Percentiles rank a stretch among this genome's conserved stretches.
phyloP scores from a whole-genome alignment of 2,888 invertebrate genomes.

The Keiferia lycopersicella region DNA sequence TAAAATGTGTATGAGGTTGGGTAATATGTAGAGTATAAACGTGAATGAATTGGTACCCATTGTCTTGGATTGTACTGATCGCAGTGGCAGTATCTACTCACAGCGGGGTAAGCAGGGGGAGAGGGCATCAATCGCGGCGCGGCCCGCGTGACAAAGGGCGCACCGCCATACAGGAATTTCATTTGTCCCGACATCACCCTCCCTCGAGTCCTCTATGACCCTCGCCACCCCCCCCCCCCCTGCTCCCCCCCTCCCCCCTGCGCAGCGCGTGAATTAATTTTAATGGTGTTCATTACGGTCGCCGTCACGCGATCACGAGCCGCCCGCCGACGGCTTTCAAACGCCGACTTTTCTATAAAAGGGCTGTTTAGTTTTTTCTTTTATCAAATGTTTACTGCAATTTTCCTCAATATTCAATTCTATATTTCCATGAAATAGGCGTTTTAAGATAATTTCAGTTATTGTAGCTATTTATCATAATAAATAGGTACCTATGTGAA shows the following conservation, averaged over 20 bases:
- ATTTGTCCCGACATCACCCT: slow-evolving; percentile 49
- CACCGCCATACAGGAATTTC: slow-evolving; percentile 56
- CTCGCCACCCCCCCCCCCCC: slow-evolving; percentile 28
- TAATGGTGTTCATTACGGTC: slow-evolving; percentile 73
- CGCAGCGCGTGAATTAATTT: slow-evolving; percentile 71
- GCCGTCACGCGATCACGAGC: slow-evolving; percentile 27
- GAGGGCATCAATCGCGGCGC: slow-evolving; percentile 15
- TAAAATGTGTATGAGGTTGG: no score
- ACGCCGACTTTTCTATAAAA: neutral
- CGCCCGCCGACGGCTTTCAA: slow-evolving; percentile 12
- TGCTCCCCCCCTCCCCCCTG: slow-evolving; percentile 33
- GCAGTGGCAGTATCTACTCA: neutral
- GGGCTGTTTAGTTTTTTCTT: neutral
- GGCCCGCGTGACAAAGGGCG: slow-evolving; percentile 27
- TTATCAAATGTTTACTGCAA: neutral
- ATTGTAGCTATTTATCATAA: no score
- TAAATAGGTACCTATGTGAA: no score
- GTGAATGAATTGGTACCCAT: no score
- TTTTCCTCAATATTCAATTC: neutral
- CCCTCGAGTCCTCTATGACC: slow-evolving; percentile 33
- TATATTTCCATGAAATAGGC: neutral
- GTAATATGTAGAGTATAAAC: no score
- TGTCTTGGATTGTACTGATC: neutral
- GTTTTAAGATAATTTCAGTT: neutral
- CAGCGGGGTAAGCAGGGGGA: neutral